These are phyloP conservation scores for Sebastes umbrosus DNA, from an alignment of 2,797 vertebrate species.

Conservation along the genomic window DNA sequence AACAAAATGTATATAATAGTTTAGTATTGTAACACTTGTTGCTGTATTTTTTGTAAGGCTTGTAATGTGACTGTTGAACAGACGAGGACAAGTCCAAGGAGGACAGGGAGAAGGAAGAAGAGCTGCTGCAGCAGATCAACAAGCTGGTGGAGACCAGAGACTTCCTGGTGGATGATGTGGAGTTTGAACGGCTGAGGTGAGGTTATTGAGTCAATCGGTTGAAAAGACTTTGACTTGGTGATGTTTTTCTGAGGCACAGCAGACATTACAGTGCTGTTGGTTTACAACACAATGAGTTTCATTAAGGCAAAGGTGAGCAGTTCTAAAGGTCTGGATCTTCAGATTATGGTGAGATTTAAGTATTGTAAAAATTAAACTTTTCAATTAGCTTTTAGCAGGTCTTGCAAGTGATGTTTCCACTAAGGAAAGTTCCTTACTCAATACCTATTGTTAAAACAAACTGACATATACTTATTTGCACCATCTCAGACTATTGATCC, in stretches of 20 bases:
- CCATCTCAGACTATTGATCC: background rate
- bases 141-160: constrained; percentile 93
- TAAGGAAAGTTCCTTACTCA: no score
- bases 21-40: background rate
- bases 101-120: constrained; percentile 83
- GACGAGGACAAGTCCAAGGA: constrained; percentile 86
- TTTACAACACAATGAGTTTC: background rate
- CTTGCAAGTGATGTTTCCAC: no score
- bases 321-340: background rate
- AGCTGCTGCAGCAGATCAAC: constrained; percentile 89
- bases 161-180: constrained; percentile 92
- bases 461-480: background rate
- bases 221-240: background rate
- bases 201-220: background rate
- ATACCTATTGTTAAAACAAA: no score
- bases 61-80: constrained; percentile 53
- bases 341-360: background rate
- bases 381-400: background rate
- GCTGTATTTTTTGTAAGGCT: background rate
- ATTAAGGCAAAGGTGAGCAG: background rate
- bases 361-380: background rate
- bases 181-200: constrained; percentile 92
- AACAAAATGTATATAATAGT: background rate
- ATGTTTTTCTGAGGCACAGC: background rate
- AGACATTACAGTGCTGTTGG: background rate